Conservation (phyloP, 1,140 invertebrate genomes). For the Atta colombica region DNA sequence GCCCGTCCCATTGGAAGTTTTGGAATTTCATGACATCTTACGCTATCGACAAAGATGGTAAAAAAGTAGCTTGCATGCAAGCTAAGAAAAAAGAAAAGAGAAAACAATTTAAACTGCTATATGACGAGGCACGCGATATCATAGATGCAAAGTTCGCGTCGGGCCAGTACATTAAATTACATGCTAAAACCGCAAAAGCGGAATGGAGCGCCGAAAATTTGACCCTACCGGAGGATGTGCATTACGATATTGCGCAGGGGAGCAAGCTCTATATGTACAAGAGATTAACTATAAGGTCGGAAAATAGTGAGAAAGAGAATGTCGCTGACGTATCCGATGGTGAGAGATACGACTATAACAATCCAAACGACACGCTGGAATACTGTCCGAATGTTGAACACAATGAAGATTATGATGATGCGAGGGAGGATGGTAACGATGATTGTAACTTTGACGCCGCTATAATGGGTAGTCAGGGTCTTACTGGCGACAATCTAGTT, state of each 20-base stretch:
- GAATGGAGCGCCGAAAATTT: slow-evolving; percentile 79
- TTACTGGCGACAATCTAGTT: slow-evolving; percentile 87
- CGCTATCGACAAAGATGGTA: neutral
- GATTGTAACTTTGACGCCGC: slow-evolving; percentile 80
- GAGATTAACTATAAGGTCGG: neutral
- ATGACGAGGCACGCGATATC: slow-evolving; percentile 53
- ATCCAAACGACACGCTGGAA: slow-evolving; percentile 86
- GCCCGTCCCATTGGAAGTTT: slow-evolving; percentile 92
- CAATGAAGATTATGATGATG: slow-evolving; percentile 79
- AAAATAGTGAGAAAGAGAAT: slow-evolving; percentile 52
- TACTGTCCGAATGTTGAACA: slow-evolving; percentile 84
- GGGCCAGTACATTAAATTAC: slow-evolving; percentile 49
- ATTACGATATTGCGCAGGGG: slow-evolving; percentile 71
- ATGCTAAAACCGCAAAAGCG: slow-evolving; percentile 72
- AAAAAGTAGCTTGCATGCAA: slow-evolving; percentile 68
- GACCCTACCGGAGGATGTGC: slow-evolving; percentile 74
- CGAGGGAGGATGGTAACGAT: slow-evolving; percentile 81
- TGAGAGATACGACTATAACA: slow-evolving; percentile 86
- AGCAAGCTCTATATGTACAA: slow-evolving; percentile 73
- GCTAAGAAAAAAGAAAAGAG: slow-evolving; percentile 68
- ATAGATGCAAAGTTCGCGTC: slow-evolving; percentile 65
- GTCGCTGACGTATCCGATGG: slow-evolving; percentile 74
- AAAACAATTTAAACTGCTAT: slow-evolving; percentile 74
- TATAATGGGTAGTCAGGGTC: slow-evolving; percentile 69
- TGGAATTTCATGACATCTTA: slow-evolving; percentile 48